Evolutionary conservation across 2,113 vertebrate genomes (phyloP).

Genomic region (Uropsilus gracilis): DNA sequence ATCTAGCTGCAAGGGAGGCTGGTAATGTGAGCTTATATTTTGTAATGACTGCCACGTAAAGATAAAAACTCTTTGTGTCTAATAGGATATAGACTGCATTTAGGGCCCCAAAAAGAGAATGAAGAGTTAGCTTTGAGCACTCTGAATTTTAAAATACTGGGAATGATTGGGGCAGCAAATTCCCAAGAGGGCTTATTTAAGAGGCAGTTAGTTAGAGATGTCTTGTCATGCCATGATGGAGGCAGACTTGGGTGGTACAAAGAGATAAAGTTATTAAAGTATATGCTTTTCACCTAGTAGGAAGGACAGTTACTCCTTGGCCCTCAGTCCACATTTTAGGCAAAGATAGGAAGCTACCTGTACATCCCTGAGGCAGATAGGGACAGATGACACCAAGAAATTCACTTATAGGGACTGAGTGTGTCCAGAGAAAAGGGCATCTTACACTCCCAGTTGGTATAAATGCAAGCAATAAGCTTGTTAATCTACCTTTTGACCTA

Average conservation of each 20-base stretch:
- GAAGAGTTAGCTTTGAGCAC: background rate
- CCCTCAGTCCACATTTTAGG: background rate
- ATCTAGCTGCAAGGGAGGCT: constrained; percentile 18
- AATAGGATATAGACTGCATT: background rate
- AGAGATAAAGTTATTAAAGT: background rate
- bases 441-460: background rate
- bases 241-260: background rate
- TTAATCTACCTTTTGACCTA: background rate
- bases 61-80: background rate
- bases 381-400: background rate
- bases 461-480: background rate
- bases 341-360: background rate
- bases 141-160: background rate
- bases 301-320: background rate
- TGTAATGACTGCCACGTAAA: background rate
- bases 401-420: background rate
- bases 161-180: background rate
- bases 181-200: background rate
- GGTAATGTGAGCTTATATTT: background rate
- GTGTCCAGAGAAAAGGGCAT: background rate
- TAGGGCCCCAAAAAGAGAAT: background rate
- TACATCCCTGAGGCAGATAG: background rate
- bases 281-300: background rate
- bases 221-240: background rate
- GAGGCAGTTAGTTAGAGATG: background rate